phyloP scores from a whole-genome alignment of 2,113 vertebrate genomes.

The Aspidoscelis tigris region DNA sequence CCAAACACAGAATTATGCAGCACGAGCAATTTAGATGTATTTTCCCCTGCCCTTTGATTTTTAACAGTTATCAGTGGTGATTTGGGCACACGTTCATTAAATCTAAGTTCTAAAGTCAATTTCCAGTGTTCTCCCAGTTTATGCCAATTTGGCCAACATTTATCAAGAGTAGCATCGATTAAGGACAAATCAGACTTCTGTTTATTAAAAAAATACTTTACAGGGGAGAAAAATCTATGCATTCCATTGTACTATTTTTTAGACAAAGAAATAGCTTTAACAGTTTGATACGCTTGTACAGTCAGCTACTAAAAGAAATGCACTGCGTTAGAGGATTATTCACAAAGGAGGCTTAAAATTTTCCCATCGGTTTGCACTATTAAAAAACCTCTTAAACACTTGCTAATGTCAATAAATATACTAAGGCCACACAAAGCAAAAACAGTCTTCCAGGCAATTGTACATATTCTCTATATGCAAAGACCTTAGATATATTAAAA shows the following conservation, averaged over 20 bases:
- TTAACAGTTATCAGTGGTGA: background rate
- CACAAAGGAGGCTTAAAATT: conserved; percentile 63
- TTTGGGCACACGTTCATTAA: background rate
- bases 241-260: conserved; percentile 75
- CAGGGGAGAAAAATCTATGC: conserved; percentile 80
- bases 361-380: conserved; percentile 70
- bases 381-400: conserved; percentile 74
- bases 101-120: background rate
- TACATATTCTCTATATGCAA: conserved; percentile 76
- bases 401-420: conserved; percentile 78
- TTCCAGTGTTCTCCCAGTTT: background rate
- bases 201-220: conserved; percentile 97
- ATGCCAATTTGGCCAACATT: background rate
- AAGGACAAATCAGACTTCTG: conserved; percentile 81
- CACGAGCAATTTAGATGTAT: background rate
- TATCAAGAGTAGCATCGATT: conserved; percentile 40
- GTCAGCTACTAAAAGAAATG: conserved; percentile 75
- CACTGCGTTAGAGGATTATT: conserved; percentile 73
- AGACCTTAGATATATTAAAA: conserved; percentile 79
- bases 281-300: conserved; percentile 78
- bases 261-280: conserved; percentile 82
- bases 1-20: background rate
- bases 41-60: background rate
- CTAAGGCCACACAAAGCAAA: conserved; percentile 79
- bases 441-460: conserved; percentile 79